Conservation (phyloP, 2,888 invertebrate species). For the Cheilosia impressa region DNA sequence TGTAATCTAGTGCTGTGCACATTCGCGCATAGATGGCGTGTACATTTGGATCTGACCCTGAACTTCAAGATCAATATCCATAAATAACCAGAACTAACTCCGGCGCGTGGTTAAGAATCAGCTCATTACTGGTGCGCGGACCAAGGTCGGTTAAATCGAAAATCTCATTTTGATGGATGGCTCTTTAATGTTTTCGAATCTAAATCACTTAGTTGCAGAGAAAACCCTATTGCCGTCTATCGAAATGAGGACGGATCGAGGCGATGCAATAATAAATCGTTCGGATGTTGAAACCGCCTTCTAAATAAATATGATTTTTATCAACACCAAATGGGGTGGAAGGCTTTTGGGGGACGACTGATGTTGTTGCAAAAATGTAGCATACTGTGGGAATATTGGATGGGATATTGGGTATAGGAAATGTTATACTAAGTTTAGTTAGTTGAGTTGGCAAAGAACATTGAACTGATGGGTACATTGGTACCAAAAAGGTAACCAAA, state of each 20-base stretch:
- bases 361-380: neutral
- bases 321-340: slow-evolving; percentile 3
- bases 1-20: slow-evolving; percentile 25
- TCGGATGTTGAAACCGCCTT: slow-evolving; percentile 20
- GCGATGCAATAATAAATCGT: slow-evolving; percentile 45
- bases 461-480: too few species aligned
- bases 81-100: slow-evolving; percentile 46
- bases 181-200: slow-evolving; percentile 55
- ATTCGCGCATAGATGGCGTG: slow-evolving; percentile 59
- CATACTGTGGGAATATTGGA: neutral
- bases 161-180: slow-evolving; percentile 42
- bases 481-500: too few species aligned
- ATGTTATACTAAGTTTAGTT: too few species aligned
- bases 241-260: slow-evolving; percentile 15
- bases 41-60: slow-evolving; percentile 57
- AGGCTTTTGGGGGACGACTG: neutral
- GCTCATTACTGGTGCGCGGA: neutral
- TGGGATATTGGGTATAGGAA: neutral
- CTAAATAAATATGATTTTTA: slow-evolving; percentile 24
- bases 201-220: slow-evolving; percentile 37
- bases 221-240: slow-evolving; percentile 10
- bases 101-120: slow-evolving; percentile 3
- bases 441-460: too few species aligned
- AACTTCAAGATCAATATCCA: slow-evolving; percentile 59
- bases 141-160: slow-evolving; percentile 1